Evolutionary conservation across 2,888 invertebrate genomes (phyloP).

Genomic region (Mythimna albipuncta): DNA sequence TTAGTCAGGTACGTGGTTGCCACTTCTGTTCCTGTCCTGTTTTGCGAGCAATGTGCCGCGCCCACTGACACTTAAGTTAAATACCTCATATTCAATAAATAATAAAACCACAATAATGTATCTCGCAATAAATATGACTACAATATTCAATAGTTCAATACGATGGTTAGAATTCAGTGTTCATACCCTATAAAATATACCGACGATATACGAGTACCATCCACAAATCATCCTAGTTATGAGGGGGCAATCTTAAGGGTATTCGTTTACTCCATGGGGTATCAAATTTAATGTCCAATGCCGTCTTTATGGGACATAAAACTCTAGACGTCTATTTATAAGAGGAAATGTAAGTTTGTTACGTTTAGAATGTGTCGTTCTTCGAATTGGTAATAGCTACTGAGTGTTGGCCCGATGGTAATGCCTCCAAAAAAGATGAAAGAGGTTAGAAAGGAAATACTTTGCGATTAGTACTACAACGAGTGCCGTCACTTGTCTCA

Average conservation of each 20-base stretch:
- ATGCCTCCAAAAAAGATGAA: no score
- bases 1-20: no score
- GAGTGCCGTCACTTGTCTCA: no score
- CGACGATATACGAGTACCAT: conserved; percentile 53
- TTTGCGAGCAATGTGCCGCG: no score
- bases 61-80: no score
- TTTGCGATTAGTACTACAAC: no score
- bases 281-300: conserved; percentile 64
- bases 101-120: not conserved
- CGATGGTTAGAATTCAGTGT: conserved; percentile 22
- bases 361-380: not conserved
- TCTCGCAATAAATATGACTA: not conserved
- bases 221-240: conserved; percentile 65
- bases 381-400: not conserved
- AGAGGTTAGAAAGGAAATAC: no score
- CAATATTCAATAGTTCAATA: conserved; percentile 21
- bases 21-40: no score
- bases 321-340: conserved; percentile 43
- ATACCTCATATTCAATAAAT: no score
- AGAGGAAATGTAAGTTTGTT: conserved; percentile 32
- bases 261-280: conserved; percentile 62
- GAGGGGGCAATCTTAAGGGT: conserved; percentile 54
- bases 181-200: conserved; percentile 25
- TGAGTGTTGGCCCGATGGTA: no score
- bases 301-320: conserved; percentile 60